Percentiles rank a stretch among this genome's conserved stretches.
These are phyloP conservation scores for Nephila pilipes DNA, from an alignment of 1,140 invertebrate genomes.

Conservation along the genomic window DNA sequence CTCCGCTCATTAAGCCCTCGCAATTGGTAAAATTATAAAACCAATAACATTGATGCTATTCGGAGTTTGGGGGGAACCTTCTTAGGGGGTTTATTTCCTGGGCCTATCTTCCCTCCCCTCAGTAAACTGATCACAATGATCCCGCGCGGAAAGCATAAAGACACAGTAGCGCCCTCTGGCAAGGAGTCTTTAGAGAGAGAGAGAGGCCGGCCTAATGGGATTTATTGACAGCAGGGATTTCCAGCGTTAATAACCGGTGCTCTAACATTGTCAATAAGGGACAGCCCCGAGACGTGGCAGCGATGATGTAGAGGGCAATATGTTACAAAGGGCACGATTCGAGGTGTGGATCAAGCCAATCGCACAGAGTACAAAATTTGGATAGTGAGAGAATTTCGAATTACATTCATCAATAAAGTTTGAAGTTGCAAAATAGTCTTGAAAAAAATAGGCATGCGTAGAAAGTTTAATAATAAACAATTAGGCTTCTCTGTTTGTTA, in stretches of 20 bases:
- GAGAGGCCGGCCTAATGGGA: constrained; percentile 58
- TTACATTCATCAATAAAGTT: background rate
- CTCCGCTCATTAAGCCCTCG: constrained; percentile 7
- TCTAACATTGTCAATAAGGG: constrained; percentile 72
- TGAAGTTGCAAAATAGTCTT: no score
- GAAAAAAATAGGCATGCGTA: no score
- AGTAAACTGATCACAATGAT: constrained; percentile 11
- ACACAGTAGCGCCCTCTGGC: constrained; percentile 38
- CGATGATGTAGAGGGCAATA: constrained; percentile 43
- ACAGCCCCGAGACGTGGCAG: background rate
- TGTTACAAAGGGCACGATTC: background rate
- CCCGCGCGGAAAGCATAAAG: background rate
- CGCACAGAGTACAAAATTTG: background rate
- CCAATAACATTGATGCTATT: constrained; percentile 29
- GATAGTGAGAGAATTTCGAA: background rate
- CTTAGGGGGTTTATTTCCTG: background rate
- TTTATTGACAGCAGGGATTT: constrained; percentile 74
- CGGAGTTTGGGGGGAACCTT: background rate
- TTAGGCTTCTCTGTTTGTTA: no score
- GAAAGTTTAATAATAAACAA: no score
- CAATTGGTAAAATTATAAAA: constrained; percentile 45
- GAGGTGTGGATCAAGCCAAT: background rate
- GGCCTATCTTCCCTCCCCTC: background rate
- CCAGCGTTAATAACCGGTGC: constrained; percentile 64
- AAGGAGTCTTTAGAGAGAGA: background rate